These are phyloP conservation scores for Sipunculus nudus DNA, from an alignment of 2,888 invertebrate genomes.

Conservation along the genomic window DNA sequence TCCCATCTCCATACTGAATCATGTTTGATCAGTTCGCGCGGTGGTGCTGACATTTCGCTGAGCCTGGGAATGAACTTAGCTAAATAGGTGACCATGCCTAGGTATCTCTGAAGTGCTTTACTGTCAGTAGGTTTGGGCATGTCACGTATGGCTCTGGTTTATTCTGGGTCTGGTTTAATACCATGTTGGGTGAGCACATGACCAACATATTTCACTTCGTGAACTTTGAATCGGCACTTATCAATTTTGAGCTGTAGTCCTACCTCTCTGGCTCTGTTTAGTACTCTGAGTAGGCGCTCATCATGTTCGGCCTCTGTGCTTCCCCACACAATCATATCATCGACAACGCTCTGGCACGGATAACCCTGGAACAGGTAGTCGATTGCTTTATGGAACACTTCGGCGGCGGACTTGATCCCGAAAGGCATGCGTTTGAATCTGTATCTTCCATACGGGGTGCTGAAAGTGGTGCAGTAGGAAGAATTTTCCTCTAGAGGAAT, in stretches of 20 bases:
- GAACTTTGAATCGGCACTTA: conserved; percentile 15
- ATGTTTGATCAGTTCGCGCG: conserved; percentile 30
- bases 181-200: not conserved
- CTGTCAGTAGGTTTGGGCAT: conserved; percentile 41
- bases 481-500: conserved; percentile 22
- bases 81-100: conserved; percentile 40
- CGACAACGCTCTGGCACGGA: not conserved
- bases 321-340: not conserved
- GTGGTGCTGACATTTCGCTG: conserved; percentile 34
- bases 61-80: conserved; percentile 40
- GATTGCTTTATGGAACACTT: conserved; percentile 31
- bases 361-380: conserved; percentile 16
- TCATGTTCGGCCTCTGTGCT: not conserved
- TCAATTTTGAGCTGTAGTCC: conserved; percentile 9
- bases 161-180: conserved; percentile 32
- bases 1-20: conserved; percentile 30
- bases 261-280: not conserved
- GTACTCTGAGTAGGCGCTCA: not conserved
- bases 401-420: conserved; percentile 28
- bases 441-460: conserved; percentile 32
- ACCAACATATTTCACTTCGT: conserved; percentile 9
- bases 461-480: conserved; percentile 28
- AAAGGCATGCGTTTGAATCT: conserved; percentile 35
- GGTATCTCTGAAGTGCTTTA: conserved; percentile 33
- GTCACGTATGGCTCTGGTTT: conserved; percentile 32